Percentiles rank a stretch among this genome's conserved stretches.
Conservation (phyloP, 2,113 vertebrate species). For the Callipepla squamata region DNA sequence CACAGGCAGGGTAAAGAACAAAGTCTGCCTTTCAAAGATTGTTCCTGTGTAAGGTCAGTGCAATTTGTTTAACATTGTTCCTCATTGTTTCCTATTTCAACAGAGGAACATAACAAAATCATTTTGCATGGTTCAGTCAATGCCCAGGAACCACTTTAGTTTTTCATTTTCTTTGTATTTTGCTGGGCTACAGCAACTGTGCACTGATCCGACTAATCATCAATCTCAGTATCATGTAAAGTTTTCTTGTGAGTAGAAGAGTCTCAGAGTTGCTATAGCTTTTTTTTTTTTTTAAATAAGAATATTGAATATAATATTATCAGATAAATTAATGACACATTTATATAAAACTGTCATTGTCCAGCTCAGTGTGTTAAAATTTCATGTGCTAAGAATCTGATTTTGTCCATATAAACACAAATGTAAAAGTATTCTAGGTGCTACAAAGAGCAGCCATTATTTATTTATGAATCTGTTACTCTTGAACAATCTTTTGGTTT, state of each 20-base stretch:
- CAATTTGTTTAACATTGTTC: conserved; percentile 44
- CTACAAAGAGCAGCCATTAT: neutral
- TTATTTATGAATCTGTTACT: neutral
- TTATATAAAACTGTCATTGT: neutral
- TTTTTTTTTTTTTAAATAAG: neutral
- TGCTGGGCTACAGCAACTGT: neutral
- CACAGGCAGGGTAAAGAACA: conserved; percentile 4
- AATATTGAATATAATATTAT: neutral
- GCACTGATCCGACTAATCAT: neutral
- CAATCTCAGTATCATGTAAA: neutral
- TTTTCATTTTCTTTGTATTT: neutral
- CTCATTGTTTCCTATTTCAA: neutral
- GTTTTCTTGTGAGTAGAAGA: neutral
- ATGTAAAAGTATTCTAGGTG: neutral
- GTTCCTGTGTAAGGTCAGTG: conserved; percentile 29
- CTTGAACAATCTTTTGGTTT: neutral
- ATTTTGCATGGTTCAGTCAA: neutral
- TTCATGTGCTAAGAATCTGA: neutral
- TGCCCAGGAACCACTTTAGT: neutral
- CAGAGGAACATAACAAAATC: neutral
- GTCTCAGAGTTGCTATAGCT: neutral
- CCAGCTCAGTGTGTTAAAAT: neutral
- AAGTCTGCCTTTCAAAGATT: conserved; percentile 42
- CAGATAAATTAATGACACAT: neutral
- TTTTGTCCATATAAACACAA: neutral